Percentiles rank a stretch among this genome's conserved stretches.
phyloP scores from a whole-genome alignment of 2,888 invertebrate species.

The Agrochola circellaris region DNA sequence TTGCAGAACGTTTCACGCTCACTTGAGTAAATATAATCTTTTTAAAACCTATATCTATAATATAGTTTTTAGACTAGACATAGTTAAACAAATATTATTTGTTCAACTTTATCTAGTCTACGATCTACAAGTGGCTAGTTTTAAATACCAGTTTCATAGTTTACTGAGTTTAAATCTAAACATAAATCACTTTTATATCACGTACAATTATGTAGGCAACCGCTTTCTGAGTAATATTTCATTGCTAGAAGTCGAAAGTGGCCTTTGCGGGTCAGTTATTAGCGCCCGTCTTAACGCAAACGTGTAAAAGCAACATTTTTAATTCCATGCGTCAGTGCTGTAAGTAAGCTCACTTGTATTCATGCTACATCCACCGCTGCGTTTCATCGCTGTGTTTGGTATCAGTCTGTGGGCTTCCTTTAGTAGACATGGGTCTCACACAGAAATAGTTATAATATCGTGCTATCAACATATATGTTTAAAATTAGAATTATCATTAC shows the following conservation, averaged over 20 bases:
- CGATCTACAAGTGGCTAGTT: conserved; percentile 58
- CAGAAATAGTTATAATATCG: neutral
- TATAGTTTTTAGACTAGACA: no score
- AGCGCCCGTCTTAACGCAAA: conserved; percentile 27
- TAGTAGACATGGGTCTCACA: neutral
- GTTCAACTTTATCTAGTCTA: conserved; percentile 57
- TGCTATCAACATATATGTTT: neutral
- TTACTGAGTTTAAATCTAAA: conserved; percentile 68
- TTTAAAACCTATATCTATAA: conserved; percentile 38
- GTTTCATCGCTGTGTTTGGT: neutral
- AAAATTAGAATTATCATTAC: neutral
- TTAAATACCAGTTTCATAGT: conserved; percentile 67
- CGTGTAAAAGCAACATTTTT: conserved; percentile 29
- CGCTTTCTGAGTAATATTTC: conserved; percentile 71
- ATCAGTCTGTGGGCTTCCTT: neutral
- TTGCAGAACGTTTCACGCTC: conserved; percentile 2
- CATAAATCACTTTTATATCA: conserved; percentile 73
- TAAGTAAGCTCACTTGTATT: conserved; percentile 54
- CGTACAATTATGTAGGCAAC: conserved; percentile 67
- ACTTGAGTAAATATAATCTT: conserved; percentile 38
- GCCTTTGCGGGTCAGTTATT: conserved; percentile 49
- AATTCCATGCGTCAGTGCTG: conserved; percentile 17
- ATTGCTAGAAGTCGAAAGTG: conserved; percentile 65
- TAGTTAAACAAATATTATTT: conserved; percentile 15
- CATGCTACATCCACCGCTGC: conserved; percentile 6